Conservation (phyloP, 2,113 vertebrate genomes). For the Raphicerus campestris region DNA sequence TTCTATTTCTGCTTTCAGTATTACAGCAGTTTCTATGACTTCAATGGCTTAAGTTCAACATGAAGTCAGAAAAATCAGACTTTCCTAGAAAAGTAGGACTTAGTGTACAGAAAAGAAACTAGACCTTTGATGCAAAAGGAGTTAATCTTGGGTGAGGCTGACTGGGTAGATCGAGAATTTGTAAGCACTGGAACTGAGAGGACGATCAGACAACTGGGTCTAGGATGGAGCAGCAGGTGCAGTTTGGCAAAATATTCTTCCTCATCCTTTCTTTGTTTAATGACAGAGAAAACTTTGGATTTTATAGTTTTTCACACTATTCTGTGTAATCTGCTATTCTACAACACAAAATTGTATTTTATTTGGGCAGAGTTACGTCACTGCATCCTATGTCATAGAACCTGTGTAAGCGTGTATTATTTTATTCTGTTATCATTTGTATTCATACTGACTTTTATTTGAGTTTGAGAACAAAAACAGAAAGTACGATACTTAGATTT, state of each 20-base stretch:
- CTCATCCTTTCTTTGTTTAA: neutral
- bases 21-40: neutral
- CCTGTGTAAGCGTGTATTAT: neutral
- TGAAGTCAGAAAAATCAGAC: neutral
- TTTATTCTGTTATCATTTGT: neutral
- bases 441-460: neutral
- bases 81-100: neutral
- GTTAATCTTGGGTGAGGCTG: neutral
- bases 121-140: neutral
- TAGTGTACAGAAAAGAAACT: neutral
- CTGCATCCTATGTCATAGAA: neutral
- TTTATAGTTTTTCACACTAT: neutral
- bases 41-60: neutral
- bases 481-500: neutral
- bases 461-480: neutral
- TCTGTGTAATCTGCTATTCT: neutral
- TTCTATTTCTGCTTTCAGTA: slow-evolving; percentile 8
- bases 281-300: neutral
- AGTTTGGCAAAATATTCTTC: neutral
- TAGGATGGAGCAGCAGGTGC: neutral
- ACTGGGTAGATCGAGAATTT: neutral
- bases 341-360: neutral
- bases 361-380: neutral
- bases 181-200: neutral
- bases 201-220: neutral